Conservation (phyloP, 1,140 invertebrate species). For the Habropoda laboriosa region DNA sequence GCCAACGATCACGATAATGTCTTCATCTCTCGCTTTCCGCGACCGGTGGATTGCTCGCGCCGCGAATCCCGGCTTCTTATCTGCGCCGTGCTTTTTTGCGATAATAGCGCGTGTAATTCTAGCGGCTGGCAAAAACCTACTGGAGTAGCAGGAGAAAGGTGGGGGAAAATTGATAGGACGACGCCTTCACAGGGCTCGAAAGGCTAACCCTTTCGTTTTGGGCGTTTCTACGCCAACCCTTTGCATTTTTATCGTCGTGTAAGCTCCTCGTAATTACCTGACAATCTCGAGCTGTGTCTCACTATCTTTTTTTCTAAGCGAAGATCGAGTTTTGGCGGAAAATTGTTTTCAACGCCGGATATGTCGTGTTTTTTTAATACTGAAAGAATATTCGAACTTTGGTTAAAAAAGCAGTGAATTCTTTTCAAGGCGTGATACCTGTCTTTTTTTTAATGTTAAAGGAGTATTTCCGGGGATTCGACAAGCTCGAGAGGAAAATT, state of each 20-base stretch:
- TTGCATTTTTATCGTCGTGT: not conserved
- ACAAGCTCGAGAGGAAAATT: not conserved
- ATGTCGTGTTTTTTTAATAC: too few species aligned
- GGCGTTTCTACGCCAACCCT: not conserved
- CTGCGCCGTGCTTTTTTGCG: conserved; percentile 32
- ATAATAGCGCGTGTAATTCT: conserved; percentile 52
- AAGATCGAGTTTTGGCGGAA: too few species aligned
- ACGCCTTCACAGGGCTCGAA: not conserved
- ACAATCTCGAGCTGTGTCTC: too few species aligned
- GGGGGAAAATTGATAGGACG: conserved; percentile 6
- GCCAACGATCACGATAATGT: conserved; percentile 59
- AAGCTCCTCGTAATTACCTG: not conserved
- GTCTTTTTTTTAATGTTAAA: too few species aligned
- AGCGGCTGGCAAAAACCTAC: conserved; percentile 32
- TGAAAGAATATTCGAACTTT: too few species aligned
- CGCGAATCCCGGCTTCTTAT: conserved; percentile 47
- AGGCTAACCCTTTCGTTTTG: not conserved
- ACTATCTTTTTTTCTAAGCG: too few species aligned
- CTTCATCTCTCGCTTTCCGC: conserved; percentile 55
- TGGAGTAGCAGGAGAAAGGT: too few species aligned
- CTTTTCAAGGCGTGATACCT: too few species aligned
- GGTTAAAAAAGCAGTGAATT: too few species aligned
- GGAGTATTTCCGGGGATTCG: too few species aligned
- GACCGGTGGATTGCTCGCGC: conserved; percentile 33
- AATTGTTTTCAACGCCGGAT: too few species aligned